These are phyloP conservation scores for Elymnias hypermnestra DNA, from an alignment of 1,140 invertebrate genomes.

Conservation along the genomic window DNA sequence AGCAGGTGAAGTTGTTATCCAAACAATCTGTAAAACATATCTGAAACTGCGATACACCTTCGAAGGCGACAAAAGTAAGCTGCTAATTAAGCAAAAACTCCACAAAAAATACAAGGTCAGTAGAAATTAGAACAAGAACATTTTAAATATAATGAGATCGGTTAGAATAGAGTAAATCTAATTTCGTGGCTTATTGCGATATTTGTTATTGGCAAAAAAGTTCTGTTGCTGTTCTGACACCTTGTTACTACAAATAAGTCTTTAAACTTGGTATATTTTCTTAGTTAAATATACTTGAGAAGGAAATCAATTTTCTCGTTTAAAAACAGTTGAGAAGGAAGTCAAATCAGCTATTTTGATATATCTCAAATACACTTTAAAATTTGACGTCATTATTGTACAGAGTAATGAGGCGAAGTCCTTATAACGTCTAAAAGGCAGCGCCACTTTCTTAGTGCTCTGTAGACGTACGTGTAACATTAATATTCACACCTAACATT, in stretches of 20 bases:
- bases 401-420: too few relatives aligned
- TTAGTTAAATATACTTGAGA: not conserved
- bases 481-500: too few relatives aligned
- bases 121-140: slow-evolving; percentile 35
- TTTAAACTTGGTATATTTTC: too few relatives aligned
- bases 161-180: slow-evolving; percentile 42
- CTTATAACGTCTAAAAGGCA: too few relatives aligned
- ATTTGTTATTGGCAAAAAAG: slow-evolving; percentile 24
- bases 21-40: not conserved
- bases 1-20: not conserved
- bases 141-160: slow-evolving; percentile 36
- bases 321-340: too few relatives aligned
- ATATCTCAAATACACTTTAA: too few relatives aligned
- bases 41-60: slow-evolving; percentile 7
- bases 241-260: too few relatives aligned
- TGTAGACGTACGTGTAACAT: too few relatives aligned
- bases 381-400: too few relatives aligned
- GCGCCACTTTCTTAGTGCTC: too few relatives aligned
- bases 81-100: slow-evolving; percentile 28
- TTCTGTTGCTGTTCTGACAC: slow-evolving; percentile 5
- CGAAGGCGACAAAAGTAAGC: slow-evolving; percentile 8
- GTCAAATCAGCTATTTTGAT: too few relatives aligned
- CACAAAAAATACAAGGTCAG: slow-evolving; percentile 38
- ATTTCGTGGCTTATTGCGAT: slow-evolving; percentile 31
- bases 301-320: too few relatives aligned